A percentile compares a stretch with the other conserved stretches of the same genome.
These are phyloP conservation scores for Leptogaster cylindrica DNA, from an alignment of 2,888 invertebrate species.

Conservation along the genomic window DNA sequence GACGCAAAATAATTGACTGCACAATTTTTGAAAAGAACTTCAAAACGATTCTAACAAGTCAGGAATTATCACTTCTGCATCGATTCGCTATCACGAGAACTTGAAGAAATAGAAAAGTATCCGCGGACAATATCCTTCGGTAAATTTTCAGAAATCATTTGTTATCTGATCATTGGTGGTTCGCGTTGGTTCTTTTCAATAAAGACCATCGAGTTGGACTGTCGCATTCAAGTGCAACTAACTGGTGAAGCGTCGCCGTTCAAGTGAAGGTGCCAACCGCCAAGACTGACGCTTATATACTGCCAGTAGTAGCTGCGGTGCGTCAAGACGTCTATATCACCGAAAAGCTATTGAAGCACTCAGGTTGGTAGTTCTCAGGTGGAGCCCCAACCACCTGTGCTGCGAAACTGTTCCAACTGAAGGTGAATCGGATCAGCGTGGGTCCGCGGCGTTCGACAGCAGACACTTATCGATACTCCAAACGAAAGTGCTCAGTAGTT, in stretches of 20 bases:
- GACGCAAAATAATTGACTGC: background rate
- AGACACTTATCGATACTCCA: slow-evolving; percentile 19
- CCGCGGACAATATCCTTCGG: background rate
- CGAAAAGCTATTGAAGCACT: slow-evolving; percentile 19
- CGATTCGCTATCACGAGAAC: too few relatives aligned
- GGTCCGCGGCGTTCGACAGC: background rate
- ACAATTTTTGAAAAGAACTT: slow-evolving; percentile 13
- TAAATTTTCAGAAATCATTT: too few relatives aligned
- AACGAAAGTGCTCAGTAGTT: slow-evolving; percentile 28
- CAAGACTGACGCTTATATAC: slow-evolving; percentile 43
- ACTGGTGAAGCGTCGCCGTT: slow-evolving; percentile 20
- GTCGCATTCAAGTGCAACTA: background rate
- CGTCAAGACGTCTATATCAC: slow-evolving; percentile 18
- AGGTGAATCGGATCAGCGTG: slow-evolving; percentile 9
- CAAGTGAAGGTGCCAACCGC: slow-evolving; percentile 39
- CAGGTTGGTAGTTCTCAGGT: slow-evolving; percentile 19
- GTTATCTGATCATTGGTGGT: background rate
- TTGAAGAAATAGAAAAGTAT: background rate
- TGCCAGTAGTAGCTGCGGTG: slow-evolving; percentile 4
- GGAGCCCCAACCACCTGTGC: background rate
- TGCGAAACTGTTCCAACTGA: background rate
- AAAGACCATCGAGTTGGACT: background rate
- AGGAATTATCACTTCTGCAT: background rate
- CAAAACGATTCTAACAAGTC: background rate
- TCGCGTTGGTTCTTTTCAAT: background rate